Percentiles rank a stretch among this genome's conserved stretches.
Evolutionary conservation across 2,888 invertebrate species (phyloP).

Genomic region (Rambutsinella grinnellia): DNA sequence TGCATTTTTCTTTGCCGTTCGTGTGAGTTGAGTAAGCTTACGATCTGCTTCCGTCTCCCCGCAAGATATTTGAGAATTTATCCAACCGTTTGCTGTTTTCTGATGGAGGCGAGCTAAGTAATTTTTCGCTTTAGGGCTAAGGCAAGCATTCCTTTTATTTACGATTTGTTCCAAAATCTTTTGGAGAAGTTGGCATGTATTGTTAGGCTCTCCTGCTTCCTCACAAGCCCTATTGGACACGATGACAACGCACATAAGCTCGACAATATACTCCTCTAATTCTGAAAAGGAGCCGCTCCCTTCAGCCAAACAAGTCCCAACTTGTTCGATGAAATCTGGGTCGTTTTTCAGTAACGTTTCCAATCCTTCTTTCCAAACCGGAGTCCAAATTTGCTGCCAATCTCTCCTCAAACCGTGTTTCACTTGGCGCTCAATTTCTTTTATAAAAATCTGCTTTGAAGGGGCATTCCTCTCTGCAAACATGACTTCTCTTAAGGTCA

Average conservation of each 20-base stretch:
- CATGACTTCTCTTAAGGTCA: neutral
- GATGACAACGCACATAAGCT: neutral
- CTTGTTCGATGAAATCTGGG: neutral
- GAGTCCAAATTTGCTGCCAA: neutral
- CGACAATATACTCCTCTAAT: neutral
- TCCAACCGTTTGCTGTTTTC: no score
- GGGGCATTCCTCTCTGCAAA: neutral
- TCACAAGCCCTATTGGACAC: neutral
- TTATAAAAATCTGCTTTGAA: neutral
- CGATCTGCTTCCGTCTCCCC: no score
- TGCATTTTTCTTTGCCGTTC: no score
- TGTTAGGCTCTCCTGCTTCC: neutral
- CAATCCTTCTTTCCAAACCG: neutral
- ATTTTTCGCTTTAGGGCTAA: no score
- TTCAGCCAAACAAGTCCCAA: neutral
- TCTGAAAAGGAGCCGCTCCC: neutral
- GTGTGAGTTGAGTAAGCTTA: no score
- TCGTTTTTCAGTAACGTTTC: neutral
- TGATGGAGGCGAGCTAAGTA: no score
- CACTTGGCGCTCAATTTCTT: no score
- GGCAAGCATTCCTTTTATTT: no score
- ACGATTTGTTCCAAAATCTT: no score
- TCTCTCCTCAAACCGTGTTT: no score
- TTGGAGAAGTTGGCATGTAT: no score
- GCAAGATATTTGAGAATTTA: no score